phyloP scores from a whole-genome alignment of 2,888 invertebrate species.

The Lymantria monacha region DNA sequence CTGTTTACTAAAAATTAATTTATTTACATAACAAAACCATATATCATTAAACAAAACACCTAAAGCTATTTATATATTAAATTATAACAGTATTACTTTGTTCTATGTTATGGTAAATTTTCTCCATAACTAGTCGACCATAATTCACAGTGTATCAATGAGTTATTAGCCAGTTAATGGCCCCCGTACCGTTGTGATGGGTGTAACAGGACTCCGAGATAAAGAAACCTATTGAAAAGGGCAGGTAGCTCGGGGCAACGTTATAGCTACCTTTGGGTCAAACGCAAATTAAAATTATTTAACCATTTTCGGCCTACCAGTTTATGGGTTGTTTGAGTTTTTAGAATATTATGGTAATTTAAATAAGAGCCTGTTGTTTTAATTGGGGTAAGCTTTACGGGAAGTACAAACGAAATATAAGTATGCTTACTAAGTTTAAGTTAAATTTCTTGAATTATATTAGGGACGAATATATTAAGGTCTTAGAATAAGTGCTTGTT shows the following conservation, averaged over 20 bases:
- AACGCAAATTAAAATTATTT: slow-evolving; percentile 32
- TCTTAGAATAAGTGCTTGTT: too few species aligned
- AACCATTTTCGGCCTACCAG: slow-evolving; percentile 11
- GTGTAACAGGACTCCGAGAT: slow-evolving; percentile 36
- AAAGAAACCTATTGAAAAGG: slow-evolving; percentile 40
- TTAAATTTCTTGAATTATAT: background rate
- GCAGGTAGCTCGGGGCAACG: slow-evolving; percentile 30
- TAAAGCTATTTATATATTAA: slow-evolving; percentile 27
- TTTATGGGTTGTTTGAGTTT: background rate
- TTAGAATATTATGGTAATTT: background rate
- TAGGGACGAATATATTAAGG: too few species aligned
- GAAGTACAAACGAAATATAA: background rate
- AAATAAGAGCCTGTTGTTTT: background rate
- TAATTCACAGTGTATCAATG: slow-evolving; percentile 47
- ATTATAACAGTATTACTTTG: slow-evolving; percentile 31
- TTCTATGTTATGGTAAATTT: slow-evolving; percentile 32
- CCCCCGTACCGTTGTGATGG: slow-evolving; percentile 32
- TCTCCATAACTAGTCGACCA: slow-evolving; percentile 31
- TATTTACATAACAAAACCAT: slow-evolving; percentile 1
- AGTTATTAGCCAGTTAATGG: slow-evolving; percentile 47
- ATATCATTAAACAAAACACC: slow-evolving; percentile 18
- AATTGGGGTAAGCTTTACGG: background rate
- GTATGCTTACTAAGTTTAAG: background rate
- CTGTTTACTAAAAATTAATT: background rate
- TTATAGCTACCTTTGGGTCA: slow-evolving; percentile 21